Conservation (phyloP, 2,113 vertebrate genomes). For the Toxotes jaculatrix region DNA sequence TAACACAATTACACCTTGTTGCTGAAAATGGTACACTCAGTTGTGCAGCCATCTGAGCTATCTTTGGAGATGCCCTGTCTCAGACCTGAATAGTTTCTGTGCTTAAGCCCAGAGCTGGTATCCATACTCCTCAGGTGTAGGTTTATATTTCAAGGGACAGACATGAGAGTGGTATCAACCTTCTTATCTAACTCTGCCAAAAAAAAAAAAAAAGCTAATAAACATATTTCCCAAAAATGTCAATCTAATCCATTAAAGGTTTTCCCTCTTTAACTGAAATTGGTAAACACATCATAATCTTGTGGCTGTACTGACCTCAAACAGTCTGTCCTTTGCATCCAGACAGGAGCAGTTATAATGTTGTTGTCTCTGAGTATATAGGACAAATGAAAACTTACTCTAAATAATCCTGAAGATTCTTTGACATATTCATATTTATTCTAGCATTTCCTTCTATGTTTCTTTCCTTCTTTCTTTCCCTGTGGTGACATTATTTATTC, state of each 20-base stretch:
- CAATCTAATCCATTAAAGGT: neutral
- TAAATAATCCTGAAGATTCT: neutral
- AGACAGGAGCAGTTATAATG: neutral
- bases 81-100: neutral
- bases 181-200: neutral
- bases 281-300: neutral
- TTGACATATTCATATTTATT: neutral
- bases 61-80: neutral
- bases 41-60: neutral
- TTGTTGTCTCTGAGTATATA: neutral
- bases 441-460: neutral
- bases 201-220: neutral
- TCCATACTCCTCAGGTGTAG: neutral
- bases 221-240: neutral
- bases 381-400: neutral
- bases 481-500: neutral
- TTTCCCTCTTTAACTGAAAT: neutral
- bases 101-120: neutral
- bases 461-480: neutral
- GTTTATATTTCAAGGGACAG: neutral
- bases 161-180: neutral
- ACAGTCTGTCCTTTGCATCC: neutral
- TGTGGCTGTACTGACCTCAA: neutral
- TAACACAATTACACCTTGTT: conserved; percentile 5
- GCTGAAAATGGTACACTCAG: neutral